Percentiles rank a stretch among this genome's conserved stretches.
Conservation (phyloP, 2,113 vertebrate species). For the Orycteropus afer region DNA sequence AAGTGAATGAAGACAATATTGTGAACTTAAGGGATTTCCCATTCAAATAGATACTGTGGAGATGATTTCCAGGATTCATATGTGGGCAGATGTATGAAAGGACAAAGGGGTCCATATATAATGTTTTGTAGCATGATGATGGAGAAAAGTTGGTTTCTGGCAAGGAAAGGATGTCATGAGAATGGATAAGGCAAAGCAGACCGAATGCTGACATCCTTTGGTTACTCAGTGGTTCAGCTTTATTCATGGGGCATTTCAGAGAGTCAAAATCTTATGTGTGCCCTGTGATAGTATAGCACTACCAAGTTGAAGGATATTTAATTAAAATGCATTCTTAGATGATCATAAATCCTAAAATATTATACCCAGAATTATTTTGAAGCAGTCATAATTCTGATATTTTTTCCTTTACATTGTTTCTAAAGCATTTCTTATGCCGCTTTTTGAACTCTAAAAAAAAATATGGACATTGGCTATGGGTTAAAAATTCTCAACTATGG, state of each 20-base stretch:
- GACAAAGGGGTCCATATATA: background rate
- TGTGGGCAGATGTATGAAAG: background rate
- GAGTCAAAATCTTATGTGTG: background rate
- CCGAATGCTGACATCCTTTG: background rate
- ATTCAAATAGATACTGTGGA: background rate
- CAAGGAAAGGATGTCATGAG: background rate
- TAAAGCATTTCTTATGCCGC: background rate
- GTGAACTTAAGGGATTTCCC: background rate
- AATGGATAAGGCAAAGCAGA: background rate
- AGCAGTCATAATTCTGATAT: background rate
- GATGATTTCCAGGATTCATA: background rate
- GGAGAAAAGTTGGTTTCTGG: background rate
- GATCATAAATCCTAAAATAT: background rate
- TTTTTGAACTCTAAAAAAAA: slow-evolving; percentile 1
- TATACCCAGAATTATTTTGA: background rate
- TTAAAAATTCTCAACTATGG: background rate
- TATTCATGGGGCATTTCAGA: background rate
- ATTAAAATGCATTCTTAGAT: background rate
- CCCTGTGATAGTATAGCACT: background rate
- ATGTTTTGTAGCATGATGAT: background rate
- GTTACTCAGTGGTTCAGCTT: background rate
- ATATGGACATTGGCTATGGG: background rate
- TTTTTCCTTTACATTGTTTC: background rate
- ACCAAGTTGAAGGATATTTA: background rate
- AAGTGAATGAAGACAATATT: background rate